Evolutionary conservation across 2,888 invertebrate genomes (phyloP).

Genomic region (Crossocerus cetratus): DNA sequence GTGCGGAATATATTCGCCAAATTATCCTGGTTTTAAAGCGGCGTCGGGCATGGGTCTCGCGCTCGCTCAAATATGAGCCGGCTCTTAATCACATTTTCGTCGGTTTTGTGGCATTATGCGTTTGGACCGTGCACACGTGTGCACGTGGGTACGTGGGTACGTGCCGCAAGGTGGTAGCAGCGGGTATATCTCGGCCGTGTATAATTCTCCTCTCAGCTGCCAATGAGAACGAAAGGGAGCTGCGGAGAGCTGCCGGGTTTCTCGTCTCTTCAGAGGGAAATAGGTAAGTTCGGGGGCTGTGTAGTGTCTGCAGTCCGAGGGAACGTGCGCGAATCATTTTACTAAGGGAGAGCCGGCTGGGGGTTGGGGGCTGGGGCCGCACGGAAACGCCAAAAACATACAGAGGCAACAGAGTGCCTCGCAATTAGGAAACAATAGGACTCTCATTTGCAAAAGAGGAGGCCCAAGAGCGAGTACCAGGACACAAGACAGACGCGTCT

Average conservation of each 20-base stretch:
- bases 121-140: background rate
- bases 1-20: background rate
- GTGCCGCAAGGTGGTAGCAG: constrained; percentile 9
- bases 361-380: background rate
- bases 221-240: constrained; percentile 23
- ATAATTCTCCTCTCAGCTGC: constrained; percentile 26
- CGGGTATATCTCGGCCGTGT: constrained; percentile 4
- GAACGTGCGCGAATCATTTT: constrained; percentile 38
- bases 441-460: constrained; percentile 33
- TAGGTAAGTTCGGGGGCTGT: background rate
- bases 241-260: constrained; percentile 13
- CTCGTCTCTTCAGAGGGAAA: background rate
- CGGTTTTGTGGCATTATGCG: background rate
- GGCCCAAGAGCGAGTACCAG: background rate
- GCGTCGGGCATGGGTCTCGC: background rate
- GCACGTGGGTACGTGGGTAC: background rate
- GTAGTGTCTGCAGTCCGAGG: too few species aligned
- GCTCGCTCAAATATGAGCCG: background rate
- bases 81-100: background rate
- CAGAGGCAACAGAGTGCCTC: constrained; percentile 41
- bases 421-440: constrained; percentile 59
- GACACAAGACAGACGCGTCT: background rate
- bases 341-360: constrained; percentile 25
- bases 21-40: background rate
- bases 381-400: constrained; percentile 48